Conservation (phyloP, 2,113 vertebrate species). For the Nestor notabilis region DNA sequence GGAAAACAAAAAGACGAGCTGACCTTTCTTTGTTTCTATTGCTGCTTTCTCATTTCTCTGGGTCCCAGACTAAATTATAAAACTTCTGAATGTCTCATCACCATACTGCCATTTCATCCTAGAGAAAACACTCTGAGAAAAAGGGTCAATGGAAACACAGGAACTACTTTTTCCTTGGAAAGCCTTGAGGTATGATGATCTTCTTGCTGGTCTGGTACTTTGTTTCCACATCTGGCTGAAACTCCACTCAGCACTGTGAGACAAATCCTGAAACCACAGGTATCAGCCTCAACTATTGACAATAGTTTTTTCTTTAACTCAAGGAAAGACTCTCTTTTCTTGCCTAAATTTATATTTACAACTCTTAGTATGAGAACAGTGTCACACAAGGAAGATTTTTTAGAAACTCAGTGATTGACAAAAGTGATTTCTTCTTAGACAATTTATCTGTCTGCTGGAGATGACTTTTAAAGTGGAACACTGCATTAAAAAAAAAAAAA, state of each 20-base stretch:
- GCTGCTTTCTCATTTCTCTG: conserved; percentile 27
- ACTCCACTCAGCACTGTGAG: not conserved
- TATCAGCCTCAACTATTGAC: conserved; percentile 5
- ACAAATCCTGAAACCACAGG: not conserved
- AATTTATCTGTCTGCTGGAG: not conserved
- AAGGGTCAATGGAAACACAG: conserved; percentile 36
- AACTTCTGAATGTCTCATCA: conserved; percentile 32
- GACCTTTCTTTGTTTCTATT: conserved; percentile 28
- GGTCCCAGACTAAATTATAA: conserved; percentile 36
- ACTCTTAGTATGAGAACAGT: not conserved
- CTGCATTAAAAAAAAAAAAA: not conserved
- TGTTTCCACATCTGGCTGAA: conserved; percentile 59
- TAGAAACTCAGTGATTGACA: not conserved
- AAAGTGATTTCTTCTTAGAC: not conserved
- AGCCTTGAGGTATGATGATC: conserved; percentile 34
- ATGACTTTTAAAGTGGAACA: not conserved
- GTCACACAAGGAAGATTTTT: not conserved
- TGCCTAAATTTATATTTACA: conserved; percentile 4
- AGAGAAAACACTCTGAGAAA: conserved; percentile 52
- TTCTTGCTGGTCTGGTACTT: conserved; percentile 46
- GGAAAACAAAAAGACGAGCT: not conserved
- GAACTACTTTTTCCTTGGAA: conserved; percentile 12
- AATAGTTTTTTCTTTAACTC: conserved; percentile 32
- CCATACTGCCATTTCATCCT: conserved; percentile 47
- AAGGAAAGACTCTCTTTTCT: not conserved